These are phyloP conservation scores for Tyto alba DNA, from an alignment of 2,113 vertebrate species.

Conservation along the genomic window DNA sequence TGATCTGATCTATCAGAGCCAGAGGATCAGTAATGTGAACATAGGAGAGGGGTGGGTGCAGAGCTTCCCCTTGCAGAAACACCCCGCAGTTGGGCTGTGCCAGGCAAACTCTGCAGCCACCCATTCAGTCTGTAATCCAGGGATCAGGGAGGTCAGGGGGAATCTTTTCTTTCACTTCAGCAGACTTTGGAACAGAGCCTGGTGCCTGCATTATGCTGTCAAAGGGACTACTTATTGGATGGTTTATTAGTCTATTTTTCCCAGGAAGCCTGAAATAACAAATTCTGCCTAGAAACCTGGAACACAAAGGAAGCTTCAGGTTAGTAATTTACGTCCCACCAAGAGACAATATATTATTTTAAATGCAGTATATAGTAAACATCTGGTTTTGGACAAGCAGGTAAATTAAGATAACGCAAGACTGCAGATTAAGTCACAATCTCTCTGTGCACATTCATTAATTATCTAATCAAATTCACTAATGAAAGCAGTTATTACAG, in stretches of 20 bases:
- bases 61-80: neutral
- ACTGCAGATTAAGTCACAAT: neutral
- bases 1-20: neutral
- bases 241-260: slow-evolving; percentile 53
- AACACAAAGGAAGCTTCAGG: slow-evolving; percentile 27
- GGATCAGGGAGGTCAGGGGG: slow-evolving; percentile 10
- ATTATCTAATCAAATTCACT: neutral
- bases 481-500: neutral
- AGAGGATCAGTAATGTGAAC: neutral
- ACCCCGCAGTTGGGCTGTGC: neutral
- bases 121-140: neutral
- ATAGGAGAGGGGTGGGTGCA: neutral
- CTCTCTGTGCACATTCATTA: neutral
- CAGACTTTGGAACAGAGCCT: slow-evolving; percentile 25
- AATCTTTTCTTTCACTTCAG: slow-evolving; percentile 32
- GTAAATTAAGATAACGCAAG: neutral
- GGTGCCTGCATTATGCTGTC: neutral
- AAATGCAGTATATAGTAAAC: neutral
- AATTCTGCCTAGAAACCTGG: slow-evolving; percentile 50
- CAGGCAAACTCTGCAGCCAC: neutral
- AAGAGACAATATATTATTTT: neutral
- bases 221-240: neutral
- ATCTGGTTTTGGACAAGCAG: neutral
- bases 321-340: neutral
- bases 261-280: slow-evolving; percentile 59